Evolutionary conservation across 2,888 invertebrate genomes (phyloP).

Genomic region (Cryptocheilus praepositus): DNA sequence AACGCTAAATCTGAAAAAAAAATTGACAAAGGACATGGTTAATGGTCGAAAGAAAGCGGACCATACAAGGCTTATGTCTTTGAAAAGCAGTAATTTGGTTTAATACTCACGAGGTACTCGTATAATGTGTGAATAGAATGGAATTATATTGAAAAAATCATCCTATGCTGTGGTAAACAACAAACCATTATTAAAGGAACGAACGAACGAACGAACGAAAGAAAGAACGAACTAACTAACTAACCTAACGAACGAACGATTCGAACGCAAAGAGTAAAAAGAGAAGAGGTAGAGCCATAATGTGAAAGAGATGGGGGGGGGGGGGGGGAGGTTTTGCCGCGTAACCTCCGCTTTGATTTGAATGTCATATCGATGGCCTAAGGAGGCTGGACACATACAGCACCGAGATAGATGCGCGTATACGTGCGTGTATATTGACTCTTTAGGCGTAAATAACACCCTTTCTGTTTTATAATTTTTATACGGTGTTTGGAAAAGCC

Average conservation of each 20-base stretch:
- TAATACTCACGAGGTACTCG: constrained; percentile 35
- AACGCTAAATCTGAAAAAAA: constrained; percentile 30
- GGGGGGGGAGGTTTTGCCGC: constrained; percentile 7
- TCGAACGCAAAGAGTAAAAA: no score
- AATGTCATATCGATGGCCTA: constrained; percentile 62
- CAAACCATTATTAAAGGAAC: no score
- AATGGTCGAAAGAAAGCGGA: not conserved
- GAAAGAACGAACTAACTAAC: no score
- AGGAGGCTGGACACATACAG: constrained; percentile 54
- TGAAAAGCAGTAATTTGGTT: constrained; percentile 28
- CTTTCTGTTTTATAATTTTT: constrained; percentile 69
- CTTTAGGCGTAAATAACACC: constrained; percentile 63
- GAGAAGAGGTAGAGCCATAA: no score
- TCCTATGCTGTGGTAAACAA: constrained; percentile 13
- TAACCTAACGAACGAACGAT: no score
- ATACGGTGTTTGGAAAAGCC: constrained; percentile 60
- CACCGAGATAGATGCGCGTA: constrained; percentile 52
- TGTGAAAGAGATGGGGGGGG: not conserved
- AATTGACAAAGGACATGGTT: not conserved
- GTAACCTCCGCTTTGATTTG: constrained; percentile 41
- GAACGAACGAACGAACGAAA: no score
- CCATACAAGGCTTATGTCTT: not conserved
- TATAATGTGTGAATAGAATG: constrained; percentile 27
- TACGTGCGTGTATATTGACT: constrained; percentile 61
- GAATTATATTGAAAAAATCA: constrained; percentile 21